These are phyloP conservation scores for Pachyrhynchus sulphureomaculatus DNA, from an alignment of 1,140 invertebrate genomes.

Conservation along the genomic window DNA sequence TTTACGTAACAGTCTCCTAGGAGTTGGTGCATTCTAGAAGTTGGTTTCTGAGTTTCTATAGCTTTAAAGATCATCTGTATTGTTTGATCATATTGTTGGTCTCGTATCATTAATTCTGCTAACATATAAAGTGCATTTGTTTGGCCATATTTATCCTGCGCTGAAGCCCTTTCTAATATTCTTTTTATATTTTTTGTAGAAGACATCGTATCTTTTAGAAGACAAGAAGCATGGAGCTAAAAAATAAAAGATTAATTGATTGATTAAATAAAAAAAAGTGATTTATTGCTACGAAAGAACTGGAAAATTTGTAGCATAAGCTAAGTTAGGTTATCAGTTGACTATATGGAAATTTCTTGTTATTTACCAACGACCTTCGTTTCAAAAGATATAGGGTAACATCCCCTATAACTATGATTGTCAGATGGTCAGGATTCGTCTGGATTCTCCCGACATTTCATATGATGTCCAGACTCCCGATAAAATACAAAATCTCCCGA, in stretches of 20 bases:
- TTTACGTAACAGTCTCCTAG: slow-evolving; percentile 63
- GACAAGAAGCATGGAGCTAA: slow-evolving; percentile 57
- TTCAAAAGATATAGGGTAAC: too few species aligned
- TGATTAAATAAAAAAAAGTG: too few species aligned
- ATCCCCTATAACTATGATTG: too few species aligned
- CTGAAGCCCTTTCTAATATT: slow-evolving; percentile 69
- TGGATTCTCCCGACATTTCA: too few species aligned
- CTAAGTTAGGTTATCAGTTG: too few species aligned
- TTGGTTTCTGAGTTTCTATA: slow-evolving; percentile 59
- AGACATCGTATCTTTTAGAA: slow-evolving; percentile 67
- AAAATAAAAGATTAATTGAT: slow-evolving; percentile 26
- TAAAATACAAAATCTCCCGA: too few species aligned
- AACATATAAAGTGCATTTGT: slow-evolving; percentile 69
- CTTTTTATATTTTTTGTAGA: slow-evolving; percentile 60
- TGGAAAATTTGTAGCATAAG: too few species aligned
- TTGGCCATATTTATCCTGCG: slow-evolving; percentile 61
- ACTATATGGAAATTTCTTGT: too few species aligned
- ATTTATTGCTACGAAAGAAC: too few species aligned
- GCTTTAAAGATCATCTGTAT: slow-evolving; percentile 63
- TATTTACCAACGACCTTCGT: too few species aligned
- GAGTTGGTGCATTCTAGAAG: slow-evolving; percentile 68
- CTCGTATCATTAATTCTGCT: slow-evolving; percentile 63
- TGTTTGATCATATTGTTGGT: slow-evolving; percentile 61
- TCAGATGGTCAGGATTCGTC: too few species aligned
- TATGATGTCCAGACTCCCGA: too few species aligned